Percentiles rank a stretch among this genome's conserved stretches.
These are phyloP conservation scores for Psammodynastes pulverulentus DNA, from an alignment of 2,113 vertebrate species.

Conservation along the genomic window DNA sequence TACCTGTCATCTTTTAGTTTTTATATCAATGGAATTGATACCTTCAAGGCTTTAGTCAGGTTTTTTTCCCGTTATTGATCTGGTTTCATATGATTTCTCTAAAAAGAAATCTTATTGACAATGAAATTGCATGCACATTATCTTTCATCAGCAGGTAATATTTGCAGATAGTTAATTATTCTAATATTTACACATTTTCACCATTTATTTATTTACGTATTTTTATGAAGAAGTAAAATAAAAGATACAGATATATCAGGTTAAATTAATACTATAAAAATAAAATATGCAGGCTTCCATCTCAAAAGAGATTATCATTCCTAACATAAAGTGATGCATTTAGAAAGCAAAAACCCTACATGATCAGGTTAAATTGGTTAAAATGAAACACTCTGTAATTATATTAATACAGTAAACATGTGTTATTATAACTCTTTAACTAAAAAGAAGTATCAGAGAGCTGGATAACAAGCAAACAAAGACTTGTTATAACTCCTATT, in stretches of 20 bases:
- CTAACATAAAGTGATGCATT: conserved; percentile 55
- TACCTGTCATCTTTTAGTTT: not conserved
- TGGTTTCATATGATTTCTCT: not conserved
- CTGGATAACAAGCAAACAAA: conserved; percentile 50
- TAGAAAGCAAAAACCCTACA: conserved; percentile 59
- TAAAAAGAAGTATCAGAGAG: conserved; percentile 55
- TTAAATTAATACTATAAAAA: conserved; percentile 18
- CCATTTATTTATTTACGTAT: conserved; percentile 9
- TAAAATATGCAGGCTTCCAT: conserved; percentile 52
- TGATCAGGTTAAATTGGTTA: conserved; percentile 63
- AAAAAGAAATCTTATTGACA: not conserved
- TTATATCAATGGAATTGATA: not conserved
- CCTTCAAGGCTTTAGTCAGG: not conserved
- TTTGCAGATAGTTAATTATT: not conserved
- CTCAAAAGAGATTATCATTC: conserved; percentile 58
- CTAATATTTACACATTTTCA: conserved; percentile 12
- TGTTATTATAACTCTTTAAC: conserved; percentile 53
- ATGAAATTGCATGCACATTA: not conserved
- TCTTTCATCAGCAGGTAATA: conserved; percentile 9
- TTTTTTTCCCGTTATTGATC: not conserved
- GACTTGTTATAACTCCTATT: not conserved
- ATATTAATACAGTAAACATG: conserved; percentile 42
- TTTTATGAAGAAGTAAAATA: conserved; percentile 26
- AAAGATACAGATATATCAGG: conserved; percentile 29
- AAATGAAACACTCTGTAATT: conserved; percentile 57